Conservation (phyloP, 1,140 invertebrate species). For the Cataglyphis hispanica region DNA sequence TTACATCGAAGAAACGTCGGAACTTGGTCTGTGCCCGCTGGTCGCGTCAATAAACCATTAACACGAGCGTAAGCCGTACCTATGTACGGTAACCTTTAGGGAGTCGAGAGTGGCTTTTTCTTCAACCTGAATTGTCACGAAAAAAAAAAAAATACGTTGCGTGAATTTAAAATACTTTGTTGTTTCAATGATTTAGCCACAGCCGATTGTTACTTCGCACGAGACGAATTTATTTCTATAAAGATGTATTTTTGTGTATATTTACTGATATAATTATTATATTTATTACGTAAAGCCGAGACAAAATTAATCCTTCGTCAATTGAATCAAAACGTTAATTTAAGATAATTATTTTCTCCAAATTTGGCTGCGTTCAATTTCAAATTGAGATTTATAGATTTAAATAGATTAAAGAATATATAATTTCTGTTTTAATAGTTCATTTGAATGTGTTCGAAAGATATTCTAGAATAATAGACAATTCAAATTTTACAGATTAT, state of each 20-base stretch:
- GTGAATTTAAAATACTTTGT: neutral
- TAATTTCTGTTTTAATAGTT: neutral
- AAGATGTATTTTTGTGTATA: too few relatives aligned
- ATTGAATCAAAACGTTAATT: neutral
- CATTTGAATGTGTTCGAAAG: neutral
- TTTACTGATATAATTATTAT: too few relatives aligned
- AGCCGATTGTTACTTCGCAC: neutral
- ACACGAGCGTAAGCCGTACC: conserved; percentile 41
- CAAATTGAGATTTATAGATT: neutral
- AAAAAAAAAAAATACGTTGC: neutral
- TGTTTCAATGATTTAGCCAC: neutral
- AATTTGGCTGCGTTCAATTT: too few relatives aligned
- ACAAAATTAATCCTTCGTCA: too few relatives aligned
- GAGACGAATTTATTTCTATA: neutral
- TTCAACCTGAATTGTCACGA: neutral
- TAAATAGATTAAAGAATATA: neutral
- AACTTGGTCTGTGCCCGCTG: conserved; percentile 41
- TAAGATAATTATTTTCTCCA: neutral
- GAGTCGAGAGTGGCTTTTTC: neutral
- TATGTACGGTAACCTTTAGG: neutral
- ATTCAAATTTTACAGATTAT: too few relatives aligned
- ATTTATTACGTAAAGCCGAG: too few relatives aligned
- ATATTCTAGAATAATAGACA: neutral
- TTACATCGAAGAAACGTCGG: conserved; percentile 53
- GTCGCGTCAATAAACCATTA: conserved; percentile 62